Base-by-base conservation (phyloP, 35 echinoderm and acorn worm genomes). In the Apostichopus parvimensis region DNA sequence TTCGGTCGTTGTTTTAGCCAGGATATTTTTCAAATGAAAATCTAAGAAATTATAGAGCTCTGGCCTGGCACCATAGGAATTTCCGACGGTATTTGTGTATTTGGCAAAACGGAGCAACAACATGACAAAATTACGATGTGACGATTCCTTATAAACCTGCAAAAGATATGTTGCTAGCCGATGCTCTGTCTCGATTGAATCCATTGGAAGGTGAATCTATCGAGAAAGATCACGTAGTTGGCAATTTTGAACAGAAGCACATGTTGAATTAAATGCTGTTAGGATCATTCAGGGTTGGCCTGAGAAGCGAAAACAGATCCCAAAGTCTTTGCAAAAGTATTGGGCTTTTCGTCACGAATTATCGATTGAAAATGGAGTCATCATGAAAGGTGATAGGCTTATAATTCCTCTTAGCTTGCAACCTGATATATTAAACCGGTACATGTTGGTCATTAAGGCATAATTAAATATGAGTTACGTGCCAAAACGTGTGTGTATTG, bases 401-500 rank as follows among this genome's bases (percentile, higher is more conserved):
- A 25, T 25, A 25, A 25, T 25, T 25, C 24, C 24, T 25, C 24
- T 25, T 25, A 25, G 8, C 81, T 12, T 68, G 21, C 9, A 94
- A 1, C 57, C 57, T 15, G 17, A 77, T 15, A 88, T 60, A 58
- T 25, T 66, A 9, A 73, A 25, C 60, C 87, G 56, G n/a, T 92
- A 12, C 78, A 94, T 53, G 72, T 23, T 22, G 83, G 66, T 61
- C 91, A 95, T 20, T 87, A 95, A 81, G 91, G 94, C 2, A 93
- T 80, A 12, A 77, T 70, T 6, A 92, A 95, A 65, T 77, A 11
- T 56, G 65, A 93, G 34, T 85, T 93, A n/a, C 34, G 91, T 24
- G 94, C 94, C 6, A 92, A 93, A 82, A 54, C 52, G 15, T 65
- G 58, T 71, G 90, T 95, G 8, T 95, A 77, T 52, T 95, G 79